Evolutionary conservation across 2,113 vertebrate species (phyloP).

Genomic region (Lophura nycthemera): DNA sequence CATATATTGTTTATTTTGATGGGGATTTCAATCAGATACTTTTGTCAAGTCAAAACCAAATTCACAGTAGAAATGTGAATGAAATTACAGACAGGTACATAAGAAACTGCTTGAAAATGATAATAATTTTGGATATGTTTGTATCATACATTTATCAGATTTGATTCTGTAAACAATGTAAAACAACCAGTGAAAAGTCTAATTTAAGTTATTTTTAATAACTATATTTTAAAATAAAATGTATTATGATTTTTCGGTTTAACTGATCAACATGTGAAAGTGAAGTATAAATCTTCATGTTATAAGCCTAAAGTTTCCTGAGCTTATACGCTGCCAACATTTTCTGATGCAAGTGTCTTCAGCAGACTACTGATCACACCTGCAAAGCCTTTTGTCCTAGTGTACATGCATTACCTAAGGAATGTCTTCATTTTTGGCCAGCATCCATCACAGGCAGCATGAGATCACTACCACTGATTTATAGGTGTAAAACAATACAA

Average conservation of each 20-base stretch:
- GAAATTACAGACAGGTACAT: not conserved
- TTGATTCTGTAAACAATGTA: not conserved
- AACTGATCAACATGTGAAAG: not conserved
- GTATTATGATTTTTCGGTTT: not conserved
- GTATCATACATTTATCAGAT: not conserved
- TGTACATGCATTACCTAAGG: not conserved
- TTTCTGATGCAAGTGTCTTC: not conserved
- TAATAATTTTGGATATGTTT: not conserved
- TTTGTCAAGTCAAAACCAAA: not conserved
- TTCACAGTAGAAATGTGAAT: not conserved
- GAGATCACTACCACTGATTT: not conserved
- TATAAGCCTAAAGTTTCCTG: not conserved
- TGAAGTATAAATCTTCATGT: not conserved
- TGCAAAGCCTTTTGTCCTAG: not conserved
- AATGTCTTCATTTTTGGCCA: not conserved
- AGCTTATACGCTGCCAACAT: not conserved
- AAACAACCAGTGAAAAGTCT: not conserved
- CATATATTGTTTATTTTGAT: not conserved
- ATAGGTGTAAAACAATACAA: not conserved
- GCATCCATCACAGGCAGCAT: not conserved
- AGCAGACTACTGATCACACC: constrained; percentile 14
- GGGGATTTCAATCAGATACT: not conserved
- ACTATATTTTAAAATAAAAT: not conserved
- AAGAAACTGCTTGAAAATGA: not conserved
- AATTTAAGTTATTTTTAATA: not conserved